Evolutionary conservation across 1,140 invertebrate species (phyloP).

Genomic region (Popillia japonica): DNA sequence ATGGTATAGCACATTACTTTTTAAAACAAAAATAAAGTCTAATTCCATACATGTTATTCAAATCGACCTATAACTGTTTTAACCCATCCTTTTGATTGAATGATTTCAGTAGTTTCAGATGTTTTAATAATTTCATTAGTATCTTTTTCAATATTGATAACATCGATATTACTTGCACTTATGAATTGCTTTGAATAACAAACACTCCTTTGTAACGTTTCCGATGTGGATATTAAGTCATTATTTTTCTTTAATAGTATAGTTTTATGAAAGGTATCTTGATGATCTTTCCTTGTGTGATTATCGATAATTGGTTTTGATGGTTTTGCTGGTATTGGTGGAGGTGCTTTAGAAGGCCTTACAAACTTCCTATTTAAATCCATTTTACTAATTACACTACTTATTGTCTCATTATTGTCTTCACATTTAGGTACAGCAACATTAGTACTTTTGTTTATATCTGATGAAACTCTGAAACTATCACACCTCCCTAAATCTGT

Average conservation of each 20-base stretch:
- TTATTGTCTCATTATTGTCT: neutral
- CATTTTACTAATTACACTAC: neutral
- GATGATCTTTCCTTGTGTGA: neutral
- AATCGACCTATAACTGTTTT: slow-evolving; percentile 58
- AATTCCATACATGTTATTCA: slow-evolving; percentile 53
- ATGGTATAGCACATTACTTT: slow-evolving; percentile 36
- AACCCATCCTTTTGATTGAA: slow-evolving; percentile 55
- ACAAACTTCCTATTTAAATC: slow-evolving; percentile 43
- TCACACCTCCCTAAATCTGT: slow-evolving; percentile 46
- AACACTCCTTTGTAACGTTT: neutral
- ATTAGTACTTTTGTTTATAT: neutral
- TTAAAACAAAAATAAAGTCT: slow-evolving; percentile 34
- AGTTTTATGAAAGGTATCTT: neutral
- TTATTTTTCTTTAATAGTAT: neutral
- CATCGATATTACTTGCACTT: neutral
- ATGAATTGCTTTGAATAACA: neutral
- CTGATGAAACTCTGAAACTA: slow-evolving; percentile 51
- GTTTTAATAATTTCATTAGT: slow-evolving; percentile 30
- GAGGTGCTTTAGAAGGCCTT: slow-evolving; percentile 55
- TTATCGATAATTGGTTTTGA: slow-evolving; percentile 36
- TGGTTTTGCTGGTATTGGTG: slow-evolving; percentile 58
- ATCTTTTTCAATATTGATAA: neutral
- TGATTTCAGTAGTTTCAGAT: slow-evolving; percentile 35
- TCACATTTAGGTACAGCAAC: neutral
- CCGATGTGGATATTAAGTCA: neutral